A percentile compares a stretch with the other conserved stretches of the same genome.
Conservation (phyloP, 2,888 invertebrate species). For the Caenorhabditis wallacei region DNA sequence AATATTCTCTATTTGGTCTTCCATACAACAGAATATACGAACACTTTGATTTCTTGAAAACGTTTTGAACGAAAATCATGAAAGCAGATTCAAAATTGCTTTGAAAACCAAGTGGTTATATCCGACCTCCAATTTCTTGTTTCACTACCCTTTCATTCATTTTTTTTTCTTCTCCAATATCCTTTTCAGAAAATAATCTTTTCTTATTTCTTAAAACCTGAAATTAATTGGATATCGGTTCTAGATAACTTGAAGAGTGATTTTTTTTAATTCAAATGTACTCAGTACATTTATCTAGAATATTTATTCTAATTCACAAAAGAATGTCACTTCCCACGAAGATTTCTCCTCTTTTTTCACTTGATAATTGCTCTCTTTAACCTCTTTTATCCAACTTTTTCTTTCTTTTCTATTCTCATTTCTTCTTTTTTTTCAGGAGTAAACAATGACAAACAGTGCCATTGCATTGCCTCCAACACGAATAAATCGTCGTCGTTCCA, state of each 20-base stretch:
- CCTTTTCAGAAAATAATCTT: too few relatives aligned
- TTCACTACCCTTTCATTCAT: too few relatives aligned
- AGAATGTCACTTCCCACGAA: constrained; percentile 46
- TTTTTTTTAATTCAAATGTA: not conserved
- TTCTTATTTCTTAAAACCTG: too few relatives aligned
- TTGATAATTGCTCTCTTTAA: constrained; percentile 51
- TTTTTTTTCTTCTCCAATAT: too few relatives aligned
- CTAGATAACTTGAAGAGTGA: not conserved
- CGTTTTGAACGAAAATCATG: not conserved
- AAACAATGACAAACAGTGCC: constrained; percentile 60
- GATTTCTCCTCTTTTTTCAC: constrained; percentile 25
- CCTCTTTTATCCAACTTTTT: constrained; percentile 9
- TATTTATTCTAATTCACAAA: not conserved
- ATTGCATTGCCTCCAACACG: constrained; percentile 49
- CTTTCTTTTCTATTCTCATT: not conserved
- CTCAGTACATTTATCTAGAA: constrained; percentile 8
- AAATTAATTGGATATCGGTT: not conserved
- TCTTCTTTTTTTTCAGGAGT: not conserved
- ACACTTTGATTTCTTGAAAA: not conserved
- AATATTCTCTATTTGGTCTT: not conserved
- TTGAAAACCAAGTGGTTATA: too few relatives aligned
- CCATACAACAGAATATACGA: not conserved
- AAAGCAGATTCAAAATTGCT: too few relatives aligned
- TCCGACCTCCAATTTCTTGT: too few relatives aligned
- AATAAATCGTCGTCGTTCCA: constrained; percentile 60